Percentiles rank a stretch among this genome's conserved stretches.
Conservation (phyloP, 2,797 vertebrate genomes). For the Astyanax mexicanus region DNA sequence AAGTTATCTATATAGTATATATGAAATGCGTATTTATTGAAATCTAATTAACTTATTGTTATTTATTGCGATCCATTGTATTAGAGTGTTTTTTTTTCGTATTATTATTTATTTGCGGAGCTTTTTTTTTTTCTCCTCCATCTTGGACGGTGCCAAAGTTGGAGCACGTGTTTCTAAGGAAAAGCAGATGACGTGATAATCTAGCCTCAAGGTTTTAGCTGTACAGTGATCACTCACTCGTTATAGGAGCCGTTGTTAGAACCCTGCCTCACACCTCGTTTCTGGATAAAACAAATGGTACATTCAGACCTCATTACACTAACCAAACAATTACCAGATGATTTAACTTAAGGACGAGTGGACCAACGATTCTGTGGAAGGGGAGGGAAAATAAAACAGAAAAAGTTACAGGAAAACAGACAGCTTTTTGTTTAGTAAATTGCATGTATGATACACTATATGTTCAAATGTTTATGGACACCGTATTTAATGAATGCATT, state of each 20-base stretch:
- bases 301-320: constrained; percentile 12
- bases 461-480: no score
- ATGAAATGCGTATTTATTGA: constrained; percentile 97
- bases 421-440: not conserved
- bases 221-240: constrained; percentile 11
- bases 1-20: constrained; percentile 63
- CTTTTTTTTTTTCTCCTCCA: constrained; percentile 67
- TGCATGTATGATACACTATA: no score
- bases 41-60: constrained; percentile 98
- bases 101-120: constrained; percentile 92
- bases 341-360: constrained; percentile 14
- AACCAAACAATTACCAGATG: constrained; percentile 15
- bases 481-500: no score
- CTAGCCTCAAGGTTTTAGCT: constrained; percentile 39
- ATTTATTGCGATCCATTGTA: constrained; percentile 95
- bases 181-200: constrained; percentile 59
- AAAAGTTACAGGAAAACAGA: constrained; percentile 17
- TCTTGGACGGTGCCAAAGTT: constrained; percentile 93
- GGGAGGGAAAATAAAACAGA: constrained; percentile 4
- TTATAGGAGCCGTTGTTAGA: constrained; percentile 2
- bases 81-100: constrained; percentile 84
- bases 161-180: constrained; percentile 71
- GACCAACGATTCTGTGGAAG: constrained; percentile 37
- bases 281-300: constrained; percentile 1
- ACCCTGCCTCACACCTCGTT: not conserved